Conservation (phyloP, 2,888 invertebrate species). For the Alentia gelatinosa region DNA sequence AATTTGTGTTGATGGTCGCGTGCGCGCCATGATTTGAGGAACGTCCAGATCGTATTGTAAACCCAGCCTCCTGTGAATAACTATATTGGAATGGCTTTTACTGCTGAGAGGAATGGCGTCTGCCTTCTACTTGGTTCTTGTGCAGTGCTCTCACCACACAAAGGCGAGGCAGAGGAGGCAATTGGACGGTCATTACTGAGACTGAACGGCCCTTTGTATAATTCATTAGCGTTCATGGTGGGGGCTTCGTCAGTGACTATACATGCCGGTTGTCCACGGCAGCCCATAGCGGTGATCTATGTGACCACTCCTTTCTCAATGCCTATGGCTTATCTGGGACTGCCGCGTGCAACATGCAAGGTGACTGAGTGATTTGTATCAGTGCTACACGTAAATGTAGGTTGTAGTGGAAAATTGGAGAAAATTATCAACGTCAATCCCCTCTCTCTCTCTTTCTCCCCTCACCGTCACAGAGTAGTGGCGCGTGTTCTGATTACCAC, state of each 20-base stretch:
- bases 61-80: background rate
- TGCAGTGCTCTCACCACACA: background rate
- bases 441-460: background rate
- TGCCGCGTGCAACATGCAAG: no score
- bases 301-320: background rate
- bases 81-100: slow-evolving; percentile 3
- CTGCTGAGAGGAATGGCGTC: background rate
- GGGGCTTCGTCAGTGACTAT: background rate
- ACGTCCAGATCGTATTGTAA: slow-evolving; percentile 2
- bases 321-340: no score
- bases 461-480: background rate
- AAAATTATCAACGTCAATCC: no score
- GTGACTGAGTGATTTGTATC: no score
- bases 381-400: no score
- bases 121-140: background rate
- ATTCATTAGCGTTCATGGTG: slow-evolving; percentile 7
- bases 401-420: no score
- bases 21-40: slow-evolving; percentile 6
- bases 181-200: slow-evolving; percentile 16
- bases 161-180: background rate
- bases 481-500: background rate
- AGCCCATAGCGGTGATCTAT: background rate
- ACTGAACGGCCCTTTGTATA: slow-evolving; percentile 40
- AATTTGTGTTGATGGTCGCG: slow-evolving; percentile 2
- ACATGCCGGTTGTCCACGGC: background rate